Evolutionary conservation across 1,140 invertebrate species (phyloP).

Genomic region (Steinernema khuongi): DNA sequence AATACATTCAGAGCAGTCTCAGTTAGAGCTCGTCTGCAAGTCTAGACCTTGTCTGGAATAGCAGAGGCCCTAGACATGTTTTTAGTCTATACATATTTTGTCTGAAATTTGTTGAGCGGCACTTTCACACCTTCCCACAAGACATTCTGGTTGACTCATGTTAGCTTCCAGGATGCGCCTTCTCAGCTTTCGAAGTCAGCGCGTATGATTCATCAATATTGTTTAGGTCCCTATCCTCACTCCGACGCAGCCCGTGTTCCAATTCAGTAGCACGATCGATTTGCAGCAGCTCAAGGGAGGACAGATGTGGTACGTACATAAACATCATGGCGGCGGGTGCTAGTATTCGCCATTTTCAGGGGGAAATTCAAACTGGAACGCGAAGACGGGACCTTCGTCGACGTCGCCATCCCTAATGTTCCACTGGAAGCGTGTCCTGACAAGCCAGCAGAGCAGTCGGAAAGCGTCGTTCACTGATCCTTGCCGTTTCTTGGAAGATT

Average conservation of each 20-base stretch:
- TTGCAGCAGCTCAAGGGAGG: constrained; percentile 44
- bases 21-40: no score
- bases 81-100: no score
- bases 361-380: constrained; percentile 43
- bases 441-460: background rate
- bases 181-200: no score
- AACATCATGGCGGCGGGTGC: background rate
- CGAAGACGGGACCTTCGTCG: constrained; percentile 43
- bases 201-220: no score
- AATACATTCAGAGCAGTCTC: no score
- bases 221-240: constrained; percentile 39
- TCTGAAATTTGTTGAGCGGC: no score
- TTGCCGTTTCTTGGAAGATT: background rate
- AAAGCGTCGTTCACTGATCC: background rate
- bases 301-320: constrained; percentile 42
- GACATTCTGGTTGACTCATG: no score
- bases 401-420: constrained; percentile 41
- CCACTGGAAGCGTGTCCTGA: constrained; percentile 23
- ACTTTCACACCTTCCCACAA: no score
- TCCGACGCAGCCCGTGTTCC: constrained; percentile 33
- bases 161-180: no score
- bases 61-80: no score
- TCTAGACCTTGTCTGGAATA: no score
- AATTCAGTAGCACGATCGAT: constrained; percentile 42
- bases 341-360: constrained; percentile 20